phyloP scores from a whole-genome alignment of 2,888 invertebrate species.

The Meghimatium bilineatum region DNA sequence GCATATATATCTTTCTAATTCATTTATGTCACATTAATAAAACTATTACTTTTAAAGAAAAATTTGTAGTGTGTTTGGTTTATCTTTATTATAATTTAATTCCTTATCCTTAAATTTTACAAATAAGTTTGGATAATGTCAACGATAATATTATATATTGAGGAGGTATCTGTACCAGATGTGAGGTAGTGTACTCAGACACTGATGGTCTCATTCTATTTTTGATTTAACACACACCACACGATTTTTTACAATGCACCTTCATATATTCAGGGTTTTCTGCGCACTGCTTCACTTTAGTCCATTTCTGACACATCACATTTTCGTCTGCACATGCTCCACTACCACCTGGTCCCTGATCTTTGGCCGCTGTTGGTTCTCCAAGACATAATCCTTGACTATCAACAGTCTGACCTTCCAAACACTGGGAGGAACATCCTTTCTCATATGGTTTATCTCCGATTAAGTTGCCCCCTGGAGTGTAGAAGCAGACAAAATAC shows the following conservation, averaged over 20 bases:
- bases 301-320: neutral
- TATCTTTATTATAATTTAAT: no score
- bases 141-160: no score
- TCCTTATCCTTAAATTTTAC: no score
- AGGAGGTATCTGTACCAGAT: no score
- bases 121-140: no score
- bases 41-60: no score
- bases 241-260: constrained; percentile 31
- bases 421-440: constrained; percentile 26
- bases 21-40: no score
- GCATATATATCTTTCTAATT: no score
- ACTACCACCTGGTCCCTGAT: neutral
- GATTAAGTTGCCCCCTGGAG: constrained; percentile 51
- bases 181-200: no score
- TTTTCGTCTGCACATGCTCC: constrained; percentile 1
- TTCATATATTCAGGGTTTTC: constrained; percentile 40
- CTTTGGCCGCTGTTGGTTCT: neutral
- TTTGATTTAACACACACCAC: neutral
- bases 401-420: constrained; percentile 45
- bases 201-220: no score
- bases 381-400: constrained; percentile 51
- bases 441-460: constrained; percentile 47
- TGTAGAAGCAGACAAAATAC: constrained; percentile 52
- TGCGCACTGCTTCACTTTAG: neutral
- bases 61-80: no score